Conservation (phyloP, 2,888 invertebrate genomes). For the Leptogaster cylindrica region DNA sequence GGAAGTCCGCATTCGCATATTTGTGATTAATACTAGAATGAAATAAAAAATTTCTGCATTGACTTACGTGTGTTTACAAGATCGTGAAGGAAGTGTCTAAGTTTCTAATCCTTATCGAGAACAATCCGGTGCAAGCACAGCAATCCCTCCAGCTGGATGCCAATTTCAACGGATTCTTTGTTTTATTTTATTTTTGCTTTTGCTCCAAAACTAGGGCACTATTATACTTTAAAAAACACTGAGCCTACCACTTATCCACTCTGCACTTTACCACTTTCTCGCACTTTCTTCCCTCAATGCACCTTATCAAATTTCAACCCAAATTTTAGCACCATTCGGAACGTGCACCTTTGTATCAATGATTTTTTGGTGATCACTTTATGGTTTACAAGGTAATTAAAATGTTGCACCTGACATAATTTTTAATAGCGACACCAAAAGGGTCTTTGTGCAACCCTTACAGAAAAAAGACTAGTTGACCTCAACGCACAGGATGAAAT, state of each 20-base stretch:
- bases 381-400: neutral
- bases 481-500: conserved; percentile 21
- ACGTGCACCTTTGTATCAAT: neutral
- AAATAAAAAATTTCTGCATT: too few species aligned
- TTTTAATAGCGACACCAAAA: neutral
- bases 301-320: neutral
- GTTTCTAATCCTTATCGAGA: conserved; percentile 11
- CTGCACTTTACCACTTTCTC: too few species aligned
- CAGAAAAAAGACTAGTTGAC: neutral
- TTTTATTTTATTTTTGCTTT: too few species aligned
- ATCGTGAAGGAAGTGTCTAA: neutral
- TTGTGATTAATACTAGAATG: too few species aligned
- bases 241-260: conserved; percentile 26
- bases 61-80: too few species aligned
- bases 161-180: too few species aligned
- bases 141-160: too few species aligned
- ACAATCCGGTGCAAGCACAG: conserved; percentile 14
- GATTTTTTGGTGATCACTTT: neutral
- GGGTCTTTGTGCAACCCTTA: neutral
- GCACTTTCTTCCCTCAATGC: neutral
- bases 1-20: neutral
- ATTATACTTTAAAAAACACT: neutral
- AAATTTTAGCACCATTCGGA: neutral
- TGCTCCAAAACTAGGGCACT: conserved; percentile 37
- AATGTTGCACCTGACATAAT: conserved; percentile 20